Percentiles rank a stretch among this genome's conserved stretches.
Conservation (phyloP, 2,888 invertebrate species). For the Noctua pronuba region DNA sequence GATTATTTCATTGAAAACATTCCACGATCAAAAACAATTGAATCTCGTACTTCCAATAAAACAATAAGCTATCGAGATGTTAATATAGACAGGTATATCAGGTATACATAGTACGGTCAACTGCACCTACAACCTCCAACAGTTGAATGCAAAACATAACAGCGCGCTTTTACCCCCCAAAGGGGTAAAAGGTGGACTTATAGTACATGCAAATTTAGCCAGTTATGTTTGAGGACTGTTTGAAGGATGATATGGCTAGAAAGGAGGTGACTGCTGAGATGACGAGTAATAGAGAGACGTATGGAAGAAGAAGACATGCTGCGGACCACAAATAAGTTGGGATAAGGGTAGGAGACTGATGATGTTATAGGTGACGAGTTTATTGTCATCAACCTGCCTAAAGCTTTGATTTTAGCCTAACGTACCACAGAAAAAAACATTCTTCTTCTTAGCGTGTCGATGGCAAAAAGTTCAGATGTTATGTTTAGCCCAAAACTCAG, state of each 20-base stretch:
- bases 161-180: neutral
- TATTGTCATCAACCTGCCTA: neutral
- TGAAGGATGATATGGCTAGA: no score
- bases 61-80: slow-evolving; percentile 50
- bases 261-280: no score
- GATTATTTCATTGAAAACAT: slow-evolving; percentile 57
- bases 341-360: no score
- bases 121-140: neutral
- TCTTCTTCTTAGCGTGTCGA: no score
- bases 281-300: no score
- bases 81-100: slow-evolving; percentile 6
- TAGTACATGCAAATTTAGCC: neutral
- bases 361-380: neutral
- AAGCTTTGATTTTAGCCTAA: neutral
- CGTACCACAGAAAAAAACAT: no score
- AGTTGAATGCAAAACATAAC: neutral
- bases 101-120: slow-evolving; percentile 15
- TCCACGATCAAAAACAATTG: slow-evolving; percentile 54
- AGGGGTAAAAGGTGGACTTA: neutral
- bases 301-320: no score
- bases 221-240: no score
- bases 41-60: slow-evolving; percentile 56
- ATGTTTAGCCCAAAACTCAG: no score
- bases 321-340: no score
- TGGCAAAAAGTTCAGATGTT: no score